Base-by-base conservation (phyloP, 2,113 vertebrate genomes). In the Gambusia affinis region DNA sequence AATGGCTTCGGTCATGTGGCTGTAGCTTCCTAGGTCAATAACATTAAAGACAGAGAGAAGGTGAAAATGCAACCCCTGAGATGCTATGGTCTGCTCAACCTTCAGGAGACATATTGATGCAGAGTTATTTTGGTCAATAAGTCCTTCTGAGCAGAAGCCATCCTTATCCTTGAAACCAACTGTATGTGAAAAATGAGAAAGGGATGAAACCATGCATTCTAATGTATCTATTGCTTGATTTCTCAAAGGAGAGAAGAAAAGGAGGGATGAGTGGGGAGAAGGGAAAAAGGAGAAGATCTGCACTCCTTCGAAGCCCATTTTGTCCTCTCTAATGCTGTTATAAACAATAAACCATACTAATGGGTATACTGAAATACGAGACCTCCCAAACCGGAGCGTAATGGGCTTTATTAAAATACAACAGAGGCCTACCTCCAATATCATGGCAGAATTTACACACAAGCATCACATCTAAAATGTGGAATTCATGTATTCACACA, bases 51-150 rank as follows among this genome's bases (percentile, higher is more conserved):
- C 67, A 76, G 75, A 70, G 81, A 79, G 73, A 82, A 73, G 83
- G 85, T 87, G 80, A 90, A 94, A 92, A 92, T 86, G 88, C 87
- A 92, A 89, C 78, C 85, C 76, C 78, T 85, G 85, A 88, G 88
- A 89, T 74, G 85, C 87, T 70, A 70, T 80, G 82, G 85, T 81
- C 87, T 79, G 80, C 87, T 87, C 83, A 91, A 93, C 89, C 92
- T 94, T 91, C 85, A 80, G 92, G 91, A 88, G 91, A 91, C 85
- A 84, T 94, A 94, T 94, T 93, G 92, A 94, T 87, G 89, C 90
- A 90, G 80, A 82, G 90, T 91, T 93, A 92, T 94, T 94, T 93
- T 91, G 87, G 92, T 95, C 94, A 94, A 94, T 94, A 93, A 90
- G 88, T 93, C 91, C 84, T 86, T 93, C 91, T 93, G 86, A 92